These are phyloP conservation scores for Eublepharis macularius DNA, from an alignment of 2,113 vertebrate genomes.

Conservation along the genomic window DNA sequence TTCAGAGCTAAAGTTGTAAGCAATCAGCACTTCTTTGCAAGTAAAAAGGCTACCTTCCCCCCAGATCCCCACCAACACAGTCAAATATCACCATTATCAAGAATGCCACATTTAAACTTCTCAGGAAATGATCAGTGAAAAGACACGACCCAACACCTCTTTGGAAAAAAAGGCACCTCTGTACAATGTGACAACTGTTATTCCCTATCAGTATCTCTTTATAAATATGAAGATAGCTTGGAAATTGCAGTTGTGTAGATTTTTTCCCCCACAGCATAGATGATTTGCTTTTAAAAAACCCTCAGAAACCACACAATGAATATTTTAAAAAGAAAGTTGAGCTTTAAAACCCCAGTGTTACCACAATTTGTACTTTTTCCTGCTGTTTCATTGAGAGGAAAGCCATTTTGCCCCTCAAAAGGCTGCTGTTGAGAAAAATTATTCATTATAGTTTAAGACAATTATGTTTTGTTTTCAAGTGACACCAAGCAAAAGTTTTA, in stretches of 20 bases:
- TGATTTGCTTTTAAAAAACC: background rate
- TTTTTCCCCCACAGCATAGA: background rate
- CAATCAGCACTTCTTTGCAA: background rate
- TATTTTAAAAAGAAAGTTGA: accelerated
- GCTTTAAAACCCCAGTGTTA: background rate
- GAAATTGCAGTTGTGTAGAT: background rate
- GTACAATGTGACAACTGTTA: background rate
- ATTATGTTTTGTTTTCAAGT: background rate
- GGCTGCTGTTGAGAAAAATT: background rate
- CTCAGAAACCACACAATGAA: background rate
- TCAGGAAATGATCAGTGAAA: slow-evolving; percentile 6
- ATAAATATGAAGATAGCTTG: background rate
- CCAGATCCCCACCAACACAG: background rate
- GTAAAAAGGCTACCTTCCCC: slow-evolving; percentile 1
- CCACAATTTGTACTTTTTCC: background rate
- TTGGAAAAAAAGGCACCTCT: background rate
- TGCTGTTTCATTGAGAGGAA: background rate
- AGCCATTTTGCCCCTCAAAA: background rate
- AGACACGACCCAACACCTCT: background rate
- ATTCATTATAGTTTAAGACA: background rate
- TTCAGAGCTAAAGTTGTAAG: background rate
- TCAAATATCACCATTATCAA: background rate
- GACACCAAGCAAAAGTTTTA: background rate
- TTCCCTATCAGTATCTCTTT: background rate
- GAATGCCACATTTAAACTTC: background rate